Evolutionary conservation across 2,888 invertebrate genomes (phyloP), one percentile per base, ranked within the genome.

Genomic region (Camptogramma bilineatum): DNA sequence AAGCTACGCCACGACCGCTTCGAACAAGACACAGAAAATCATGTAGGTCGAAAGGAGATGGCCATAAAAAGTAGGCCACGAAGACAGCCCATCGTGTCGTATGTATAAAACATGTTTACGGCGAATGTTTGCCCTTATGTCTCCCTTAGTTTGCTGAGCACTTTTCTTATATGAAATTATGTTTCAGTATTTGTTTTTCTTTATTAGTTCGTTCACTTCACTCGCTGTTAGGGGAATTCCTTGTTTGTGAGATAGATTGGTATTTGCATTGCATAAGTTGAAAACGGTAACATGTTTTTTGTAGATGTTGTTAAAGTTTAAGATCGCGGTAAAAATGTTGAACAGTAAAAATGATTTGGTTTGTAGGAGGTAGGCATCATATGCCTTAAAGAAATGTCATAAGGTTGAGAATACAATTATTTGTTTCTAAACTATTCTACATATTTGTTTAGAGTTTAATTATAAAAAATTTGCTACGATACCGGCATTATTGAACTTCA

Each of bases 141-240:
- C 71, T 64, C 60, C 68, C 56, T 53, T 57, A 64, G 66, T 70
- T 70, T 65, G 64, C 69, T 59, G 71, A 72, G 73, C 71, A 66
- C 71, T 73, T 77, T 74, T 74, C 73, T 77, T 73, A 64, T 53
- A 63, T 52, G 68, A 68, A 68, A 74, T 78, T 69, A 77, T 78
- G 71, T 75, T 68, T 70, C 54, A 55, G 47, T 70, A 68, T 69
- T 70, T 74, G 69, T 75, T 77, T 73, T 72, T 72, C 68, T 73
- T 64, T 69, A 73, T 71, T 74, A 69, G 71, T 72, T 70, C 56
- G 62, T 66, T 48, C 56, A 69, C 28, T 54, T 69, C 64, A 58
- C 60, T 66, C n/a, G n/a, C n/a, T 70, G 65, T 69, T 70, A 34
- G 61, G 67, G 39, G 54, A 66, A 55, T 54, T 62, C 48, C 34